A percentile compares a stretch with the other conserved stretches of the same genome.
phyloP scores from a whole-genome alignment of 2,797 vertebrate species.

The Bovichtus variegatus region DNA sequence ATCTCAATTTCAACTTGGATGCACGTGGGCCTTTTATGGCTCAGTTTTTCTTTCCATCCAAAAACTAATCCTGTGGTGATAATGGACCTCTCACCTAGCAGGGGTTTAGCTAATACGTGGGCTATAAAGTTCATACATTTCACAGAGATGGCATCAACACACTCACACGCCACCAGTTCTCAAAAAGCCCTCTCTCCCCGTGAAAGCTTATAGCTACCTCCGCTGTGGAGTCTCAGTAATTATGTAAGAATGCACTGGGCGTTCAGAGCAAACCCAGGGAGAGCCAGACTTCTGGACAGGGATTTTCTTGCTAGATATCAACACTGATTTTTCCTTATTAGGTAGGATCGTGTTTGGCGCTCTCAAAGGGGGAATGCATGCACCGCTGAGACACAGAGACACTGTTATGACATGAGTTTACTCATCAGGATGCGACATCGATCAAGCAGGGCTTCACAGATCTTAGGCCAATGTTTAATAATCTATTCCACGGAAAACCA shows the following conservation, averaged over 20 bases:
- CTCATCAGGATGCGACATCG: slow-evolving; percentile 35
- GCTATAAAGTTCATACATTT: slow-evolving; percentile 33
- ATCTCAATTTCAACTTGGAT: slow-evolving; percentile 32
- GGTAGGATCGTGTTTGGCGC: slow-evolving; percentile 74
- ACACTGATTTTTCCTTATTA: slow-evolving; percentile 83
- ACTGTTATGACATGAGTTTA: slow-evolving; percentile 64
- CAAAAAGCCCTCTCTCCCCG: slow-evolving; percentile 1
- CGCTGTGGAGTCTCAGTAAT: slow-evolving; percentile 63
- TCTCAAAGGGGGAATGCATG: slow-evolving; percentile 45
- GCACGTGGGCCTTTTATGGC: slow-evolving; percentile 61
- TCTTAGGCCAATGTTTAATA: background rate
- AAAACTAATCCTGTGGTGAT: slow-evolving; percentile 43
- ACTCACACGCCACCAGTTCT: slow-evolving; percentile 2
- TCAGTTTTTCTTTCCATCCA: slow-evolving; percentile 41
- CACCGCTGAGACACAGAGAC: slow-evolving; percentile 38
- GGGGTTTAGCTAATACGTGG: slow-evolving; percentile 42
- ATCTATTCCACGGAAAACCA: background rate
- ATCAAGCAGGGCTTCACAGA: slow-evolving; percentile 5
- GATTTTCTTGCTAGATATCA: slow-evolving; percentile 69
- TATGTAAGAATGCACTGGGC: slow-evolving; percentile 66
- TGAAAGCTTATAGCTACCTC: slow-evolving; percentile 40
- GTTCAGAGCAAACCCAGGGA: slow-evolving; percentile 63
- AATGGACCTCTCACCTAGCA: slow-evolving; percentile 58
- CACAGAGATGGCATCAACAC: slow-evolving; percentile 30
- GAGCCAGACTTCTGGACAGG: slow-evolving; percentile 61